phyloP scores from a whole-genome alignment of 2,888 invertebrate genomes.

The Drosophila seclusa region DNA sequence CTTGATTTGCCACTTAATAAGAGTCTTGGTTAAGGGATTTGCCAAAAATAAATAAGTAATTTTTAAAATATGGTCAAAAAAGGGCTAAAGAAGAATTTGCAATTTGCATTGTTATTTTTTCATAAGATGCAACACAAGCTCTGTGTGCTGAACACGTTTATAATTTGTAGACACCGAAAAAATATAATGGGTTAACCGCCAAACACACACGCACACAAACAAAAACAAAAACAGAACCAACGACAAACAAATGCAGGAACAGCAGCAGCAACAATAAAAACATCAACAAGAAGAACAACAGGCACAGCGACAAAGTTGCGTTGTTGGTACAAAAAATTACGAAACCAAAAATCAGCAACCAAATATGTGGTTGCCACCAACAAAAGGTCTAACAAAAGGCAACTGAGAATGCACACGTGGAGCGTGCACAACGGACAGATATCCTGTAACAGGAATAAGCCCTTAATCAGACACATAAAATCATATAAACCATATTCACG shows the following conservation, averaged over 20 bases:
- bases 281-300: conserved; percentile 28
- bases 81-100: conserved; percentile 2
- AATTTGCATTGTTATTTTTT: conserved; percentile 7
- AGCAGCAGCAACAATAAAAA: conserved; percentile 18
- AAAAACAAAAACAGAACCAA: conserved; percentile 29
- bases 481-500: not conserved
- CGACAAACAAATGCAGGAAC: conserved; percentile 64
- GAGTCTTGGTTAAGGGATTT: not conserved
- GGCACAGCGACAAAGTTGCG: conserved; percentile 42
- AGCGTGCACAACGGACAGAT: not conserved
- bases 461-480: not conserved
- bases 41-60: not conserved
- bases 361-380: conserved; percentile 77
- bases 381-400: conserved; percentile 70
- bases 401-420: conserved; percentile 16
- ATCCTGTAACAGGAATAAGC: conserved; percentile 11
- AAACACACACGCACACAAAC: conserved; percentile 58
- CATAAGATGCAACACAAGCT: conserved; percentile 15
- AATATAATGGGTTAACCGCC: conserved; percentile 62
- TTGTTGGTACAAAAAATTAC: conserved; percentile 75
- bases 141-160: conserved; percentile 52
- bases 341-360: conserved; percentile 84
- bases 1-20: not conserved
- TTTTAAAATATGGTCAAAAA: not conserved
- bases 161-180: conserved; percentile 60